phyloP scores from a whole-genome alignment of 2,797 vertebrate genomes.

The Rousettus madagascariensis region DNA sequence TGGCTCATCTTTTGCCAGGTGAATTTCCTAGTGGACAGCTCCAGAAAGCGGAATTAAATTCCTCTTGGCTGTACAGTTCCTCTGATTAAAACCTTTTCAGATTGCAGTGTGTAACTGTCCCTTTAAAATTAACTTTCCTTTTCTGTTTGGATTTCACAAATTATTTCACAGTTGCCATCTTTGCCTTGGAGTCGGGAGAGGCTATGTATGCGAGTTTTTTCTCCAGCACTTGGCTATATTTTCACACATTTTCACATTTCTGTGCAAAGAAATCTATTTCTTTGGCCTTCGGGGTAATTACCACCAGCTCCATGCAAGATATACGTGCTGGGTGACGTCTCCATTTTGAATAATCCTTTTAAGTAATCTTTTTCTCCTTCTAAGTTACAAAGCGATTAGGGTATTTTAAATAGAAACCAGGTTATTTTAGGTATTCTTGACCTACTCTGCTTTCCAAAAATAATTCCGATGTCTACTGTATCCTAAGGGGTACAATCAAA shows the following conservation, averaged over 20 bases:
- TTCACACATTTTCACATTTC: not conserved
- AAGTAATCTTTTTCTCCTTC: not conserved
- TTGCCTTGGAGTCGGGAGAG: not conserved
- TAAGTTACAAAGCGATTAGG: not conserved
- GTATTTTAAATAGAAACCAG: conserved; percentile 26
- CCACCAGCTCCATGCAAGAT: not conserved
- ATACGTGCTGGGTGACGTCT: not conserved
- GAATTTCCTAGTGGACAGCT: not conserved
- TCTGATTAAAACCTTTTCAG: not conserved
- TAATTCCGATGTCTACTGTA: conserved; percentile 37
- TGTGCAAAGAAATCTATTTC: not conserved
- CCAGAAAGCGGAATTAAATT: not conserved
- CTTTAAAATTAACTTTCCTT: not conserved
- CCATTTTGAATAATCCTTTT: not conserved
- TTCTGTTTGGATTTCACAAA: not conserved
- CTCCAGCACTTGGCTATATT: not conserved
- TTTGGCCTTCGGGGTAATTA: not conserved
- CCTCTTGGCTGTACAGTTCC: not conserved
- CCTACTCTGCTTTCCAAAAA: conserved; percentile 41
- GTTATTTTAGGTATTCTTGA: conserved; percentile 14
- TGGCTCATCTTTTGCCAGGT: not conserved
- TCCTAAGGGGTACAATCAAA: not conserved
- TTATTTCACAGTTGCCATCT: not conserved
- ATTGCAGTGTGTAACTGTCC: not conserved
- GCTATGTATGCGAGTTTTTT: not conserved